Evolutionary conservation across 2,113 vertebrate species (phyloP), one percentile per base, ranked within the genome.

Genomic region (human): DNA sequence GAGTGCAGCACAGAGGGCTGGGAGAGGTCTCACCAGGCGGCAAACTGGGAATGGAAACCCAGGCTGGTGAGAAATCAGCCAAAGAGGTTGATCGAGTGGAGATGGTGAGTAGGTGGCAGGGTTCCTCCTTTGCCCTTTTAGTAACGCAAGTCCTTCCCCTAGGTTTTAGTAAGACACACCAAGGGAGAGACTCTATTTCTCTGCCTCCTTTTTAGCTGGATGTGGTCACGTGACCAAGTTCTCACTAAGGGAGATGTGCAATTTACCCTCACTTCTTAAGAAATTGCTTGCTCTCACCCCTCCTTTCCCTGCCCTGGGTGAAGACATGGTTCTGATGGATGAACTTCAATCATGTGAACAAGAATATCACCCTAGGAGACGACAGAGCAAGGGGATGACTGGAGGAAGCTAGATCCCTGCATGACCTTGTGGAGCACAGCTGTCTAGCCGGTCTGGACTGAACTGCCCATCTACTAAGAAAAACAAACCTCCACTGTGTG

Each of bases 191-290:
- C 18, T 32, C 66, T 35, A 1, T 18, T 20, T 25, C 43, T 40
- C 6, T 14, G 18, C 17, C 8, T 5, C 23, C 22, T 30, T 23
- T 9, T 4, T 48, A 3, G 22, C 35, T 11, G 12, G 6, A 45
- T 2, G 3, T 1, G 12, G 48, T 43, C 68, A 20, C 0, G 0
- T 20, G 57, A 4, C 72, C 27, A 0, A 0, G 13, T 11, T 23
- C 7, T 57, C 52, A 20, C 22, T 30, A 61, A 2, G 70, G 32
- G 48, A 22, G 17, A 11, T 13, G 4, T 17, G 48, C 14, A 30
- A 0, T 12, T 14, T 22, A 50, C 64, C 5, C 4, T 80, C 32
- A 2, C 4, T 1, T 32, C 11, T 7, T 11, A 30, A 30, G 17
- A 10, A 14, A 5, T 7, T 2, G 3, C 27, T 22, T 23, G 8